A percentile compares a stretch with the other conserved stretches of the same genome.
Conservation (phyloP, 2,797 vertebrate genomes). For the Crax fasciolata region DNA sequence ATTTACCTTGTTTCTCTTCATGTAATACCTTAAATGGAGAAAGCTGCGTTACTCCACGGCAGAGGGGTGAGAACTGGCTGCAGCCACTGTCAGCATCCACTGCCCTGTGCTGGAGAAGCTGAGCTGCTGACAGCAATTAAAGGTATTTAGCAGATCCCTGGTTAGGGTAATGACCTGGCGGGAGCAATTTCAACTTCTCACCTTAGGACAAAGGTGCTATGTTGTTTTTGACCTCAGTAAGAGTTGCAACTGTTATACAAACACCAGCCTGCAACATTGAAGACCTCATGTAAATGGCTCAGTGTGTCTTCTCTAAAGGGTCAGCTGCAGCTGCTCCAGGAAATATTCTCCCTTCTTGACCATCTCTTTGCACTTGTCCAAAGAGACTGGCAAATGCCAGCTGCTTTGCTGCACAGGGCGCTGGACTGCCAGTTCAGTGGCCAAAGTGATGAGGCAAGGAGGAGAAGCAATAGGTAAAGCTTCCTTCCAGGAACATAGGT, state of each 20-base stretch:
- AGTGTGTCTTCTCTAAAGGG: not conserved
- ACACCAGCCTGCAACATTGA: not conserved
- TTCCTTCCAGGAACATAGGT: not conserved
- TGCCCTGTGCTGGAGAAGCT: not conserved
- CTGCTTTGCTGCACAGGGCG: not conserved
- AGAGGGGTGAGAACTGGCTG: not conserved
- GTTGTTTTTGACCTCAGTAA: not conserved
- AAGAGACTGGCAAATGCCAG: not conserved
- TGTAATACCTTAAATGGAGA: not conserved
- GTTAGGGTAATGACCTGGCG: not conserved
- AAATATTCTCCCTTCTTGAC: not conserved
- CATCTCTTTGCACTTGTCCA: not conserved
- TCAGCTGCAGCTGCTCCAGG: not conserved
- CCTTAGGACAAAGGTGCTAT: not conserved
- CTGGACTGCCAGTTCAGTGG: not conserved
- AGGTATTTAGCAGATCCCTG: constrained; percentile 12
- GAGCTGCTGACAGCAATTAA: constrained; percentile 16
- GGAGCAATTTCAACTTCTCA: not conserved
- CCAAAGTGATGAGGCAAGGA: not conserved
- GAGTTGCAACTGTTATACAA: not conserved
- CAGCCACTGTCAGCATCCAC: not conserved
- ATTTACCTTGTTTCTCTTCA: not conserved
- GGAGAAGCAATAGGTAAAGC: not conserved
- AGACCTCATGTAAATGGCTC: not conserved
- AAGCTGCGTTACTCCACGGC: not conserved